Conservation (phyloP, 2,797 vertebrate genomes). For the Poecilia velifera region DNA sequence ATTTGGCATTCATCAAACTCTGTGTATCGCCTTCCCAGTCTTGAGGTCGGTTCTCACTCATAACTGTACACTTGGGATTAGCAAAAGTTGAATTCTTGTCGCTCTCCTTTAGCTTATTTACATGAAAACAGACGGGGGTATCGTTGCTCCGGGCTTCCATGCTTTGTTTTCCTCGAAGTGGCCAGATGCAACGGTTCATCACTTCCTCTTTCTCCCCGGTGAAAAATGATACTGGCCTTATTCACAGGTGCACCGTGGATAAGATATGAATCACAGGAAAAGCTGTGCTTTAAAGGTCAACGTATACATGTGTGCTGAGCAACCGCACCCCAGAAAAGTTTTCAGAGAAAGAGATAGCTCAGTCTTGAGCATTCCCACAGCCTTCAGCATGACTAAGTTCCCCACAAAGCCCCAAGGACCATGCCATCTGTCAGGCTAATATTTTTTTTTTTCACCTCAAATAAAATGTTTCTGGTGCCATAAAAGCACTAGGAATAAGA, state of each 20-base stretch:
- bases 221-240: constrained; percentile 65
- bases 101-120: constrained; percentile 64
- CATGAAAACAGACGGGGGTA: constrained; percentile 61
- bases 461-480: constrained; percentile 59
- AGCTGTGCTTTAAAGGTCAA: constrained; percentile 55
- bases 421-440: constrained; percentile 50
- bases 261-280: constrained; percentile 61
- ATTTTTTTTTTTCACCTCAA: constrained; percentile 49
- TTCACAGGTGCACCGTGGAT: constrained; percentile 65
- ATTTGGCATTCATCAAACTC: constrained; percentile 77
- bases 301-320: constrained; percentile 14
- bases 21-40: constrained; percentile 71
- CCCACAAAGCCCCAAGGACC: constrained; percentile 58
- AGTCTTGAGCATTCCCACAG: constrained; percentile 46
- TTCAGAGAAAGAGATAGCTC: constrained; percentile 40
- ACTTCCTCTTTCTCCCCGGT: constrained; percentile 60
- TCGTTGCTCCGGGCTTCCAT: constrained; percentile 23
- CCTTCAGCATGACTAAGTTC: constrained; percentile 52
- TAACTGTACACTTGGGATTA: constrained; percentile 56
- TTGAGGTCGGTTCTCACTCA: constrained; percentile 40
- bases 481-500: constrained; percentile 40
- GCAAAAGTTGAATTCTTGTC: constrained; percentile 52
- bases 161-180: constrained; percentile 51
- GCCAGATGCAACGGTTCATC: constrained; percentile 71
- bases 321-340: constrained; percentile 28